Conservation (phyloP, 64 coral and sea anemone genomes). For the Actinia equina region DNA sequence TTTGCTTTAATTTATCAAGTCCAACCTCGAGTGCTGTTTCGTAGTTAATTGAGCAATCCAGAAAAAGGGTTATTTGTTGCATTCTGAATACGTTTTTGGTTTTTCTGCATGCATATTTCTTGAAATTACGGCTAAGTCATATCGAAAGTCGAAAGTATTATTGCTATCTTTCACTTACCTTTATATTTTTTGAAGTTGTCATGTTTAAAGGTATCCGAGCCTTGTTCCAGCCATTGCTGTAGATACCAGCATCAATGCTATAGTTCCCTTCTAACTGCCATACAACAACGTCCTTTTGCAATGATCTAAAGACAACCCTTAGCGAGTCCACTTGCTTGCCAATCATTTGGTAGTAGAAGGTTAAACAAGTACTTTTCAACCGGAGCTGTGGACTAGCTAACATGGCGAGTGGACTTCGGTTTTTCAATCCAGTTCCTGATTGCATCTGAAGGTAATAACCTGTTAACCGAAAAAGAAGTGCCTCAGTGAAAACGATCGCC, state of each 20-base stretch:
- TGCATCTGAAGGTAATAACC: conserved; percentile 1
- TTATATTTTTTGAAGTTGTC: background rate
- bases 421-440: background rate
- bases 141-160: too few relatives aligned
- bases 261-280: background rate
- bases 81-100: too few relatives aligned
- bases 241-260: background rate
- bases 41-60: too few relatives aligned
- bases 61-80: too few relatives aligned
- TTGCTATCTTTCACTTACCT: background rate
- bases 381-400: background rate
- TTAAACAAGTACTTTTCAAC: background rate
- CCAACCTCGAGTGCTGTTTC: too few relatives aligned
- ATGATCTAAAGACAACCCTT: background rate
- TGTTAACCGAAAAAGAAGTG: background rate
- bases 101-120: too few relatives aligned
- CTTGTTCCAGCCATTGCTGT: background rate
- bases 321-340: background rate
- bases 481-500: too few relatives aligned
- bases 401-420: background rate
- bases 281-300: background rate
- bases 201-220: conserved; percentile 7
- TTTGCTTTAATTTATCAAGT: too few relatives aligned
- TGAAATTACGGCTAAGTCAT: too few relatives aligned
- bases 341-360: background rate